Conservation (phyloP, 2,797 vertebrate species). For the Delichon dasypus region DNA sequence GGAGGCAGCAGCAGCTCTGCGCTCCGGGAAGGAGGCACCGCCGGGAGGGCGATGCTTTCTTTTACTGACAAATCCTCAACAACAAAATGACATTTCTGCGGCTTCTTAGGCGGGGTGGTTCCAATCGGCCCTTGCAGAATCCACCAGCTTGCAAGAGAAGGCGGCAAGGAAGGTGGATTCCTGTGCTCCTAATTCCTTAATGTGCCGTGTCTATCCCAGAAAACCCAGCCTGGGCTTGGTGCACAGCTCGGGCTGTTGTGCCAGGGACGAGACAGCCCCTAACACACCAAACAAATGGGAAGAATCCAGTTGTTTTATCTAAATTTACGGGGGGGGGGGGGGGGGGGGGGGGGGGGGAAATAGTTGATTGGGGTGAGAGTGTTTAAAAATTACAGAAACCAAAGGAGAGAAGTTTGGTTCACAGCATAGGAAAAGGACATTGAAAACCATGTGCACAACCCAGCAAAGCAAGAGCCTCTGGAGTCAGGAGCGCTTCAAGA, state of each 20-base stretch:
- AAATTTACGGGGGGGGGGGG: background rate
- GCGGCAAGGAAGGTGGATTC: background rate
- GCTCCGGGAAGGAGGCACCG: background rate
- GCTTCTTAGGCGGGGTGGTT: background rate
- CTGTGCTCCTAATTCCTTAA: background rate
- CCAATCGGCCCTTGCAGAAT: background rate
- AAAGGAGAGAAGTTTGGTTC: background rate
- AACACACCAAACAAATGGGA: background rate
- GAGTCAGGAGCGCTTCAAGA: background rate
- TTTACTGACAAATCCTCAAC: background rate
- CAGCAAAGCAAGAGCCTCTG: background rate
- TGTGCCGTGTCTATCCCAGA: background rate
- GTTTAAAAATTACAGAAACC: background rate
- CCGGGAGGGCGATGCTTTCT: background rate
- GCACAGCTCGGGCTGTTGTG: background rate
- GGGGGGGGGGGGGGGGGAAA: fast-evolving
- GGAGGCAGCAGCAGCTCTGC: background rate
- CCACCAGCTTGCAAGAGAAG: background rate
- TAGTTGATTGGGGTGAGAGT: background rate
- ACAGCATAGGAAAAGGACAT: background rate
- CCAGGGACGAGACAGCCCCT: background rate
- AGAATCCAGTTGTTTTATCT: background rate
- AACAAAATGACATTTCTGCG: fast-evolving
- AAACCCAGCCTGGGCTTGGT: background rate
- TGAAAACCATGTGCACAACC: background rate